Base-by-base conservation (phyloP, 2,888 invertebrate genomes). In the Linnaemya tessellans region DNA sequence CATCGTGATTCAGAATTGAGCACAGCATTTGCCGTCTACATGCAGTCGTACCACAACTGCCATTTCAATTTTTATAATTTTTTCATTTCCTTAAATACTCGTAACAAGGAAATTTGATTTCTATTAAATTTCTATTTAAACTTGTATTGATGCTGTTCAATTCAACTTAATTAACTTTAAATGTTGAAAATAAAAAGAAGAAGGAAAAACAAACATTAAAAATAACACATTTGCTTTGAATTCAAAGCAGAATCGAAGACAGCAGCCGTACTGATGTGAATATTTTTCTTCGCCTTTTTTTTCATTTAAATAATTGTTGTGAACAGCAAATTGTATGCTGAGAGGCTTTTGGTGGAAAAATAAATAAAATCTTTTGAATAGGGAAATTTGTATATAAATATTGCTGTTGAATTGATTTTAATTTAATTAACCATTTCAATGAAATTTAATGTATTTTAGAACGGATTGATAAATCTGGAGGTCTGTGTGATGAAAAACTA, bases 21-120 rank as follows among this genome's bases (percentile, higher is more conserved):
- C 9, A 9, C 9, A 8, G 38, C n/a, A n/a, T n/a, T n/a, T n/a
- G n/a, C n/a, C n/a, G n/a, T n/a, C n/a, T n/a, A n/a, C n/a, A n/a
- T n/a, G n/a, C n/a, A 30, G n/a, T 30, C 13, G 13, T 13, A 41
- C 41, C 11, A 11, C 30, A 18, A 49, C 30, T 8, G 8, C 46
- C 0, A 10, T 35, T 35, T 30, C 18, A 35, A 67, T 38, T 54
- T 49, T 54, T 54, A 41, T 22, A 38, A 68, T 54, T 54, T 68
- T 70, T 56, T 8, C 1, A 22, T 70, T 70, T 70, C 70, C 56
- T 70, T 9, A 41, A 38, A 51, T 18, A 18, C 11, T 49, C n/a
- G 2, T 18, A n/a, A 20, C 30, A 8, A 70, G 54, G 41, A 54
- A 54, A 70, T 41, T 18, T 38, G 35, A 13, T 68, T 38, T 38